Evolutionary conservation across 2,113 vertebrate genomes (phyloP).

Genomic region (Sciurus niger): DNA sequence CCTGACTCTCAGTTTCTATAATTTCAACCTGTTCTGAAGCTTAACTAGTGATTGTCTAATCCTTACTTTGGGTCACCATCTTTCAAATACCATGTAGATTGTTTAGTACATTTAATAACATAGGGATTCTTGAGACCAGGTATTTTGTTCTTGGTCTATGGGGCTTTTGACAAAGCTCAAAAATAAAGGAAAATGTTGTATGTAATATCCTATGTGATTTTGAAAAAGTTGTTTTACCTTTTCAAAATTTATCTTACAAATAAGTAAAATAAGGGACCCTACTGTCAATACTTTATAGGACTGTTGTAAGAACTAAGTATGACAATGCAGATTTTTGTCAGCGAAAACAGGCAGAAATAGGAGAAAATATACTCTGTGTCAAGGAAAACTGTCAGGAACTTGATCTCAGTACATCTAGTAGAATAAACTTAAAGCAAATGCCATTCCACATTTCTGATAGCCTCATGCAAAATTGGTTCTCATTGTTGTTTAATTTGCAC

Average conservation of each 20-base stretch:
- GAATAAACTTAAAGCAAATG: neutral
- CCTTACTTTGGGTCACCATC: neutral
- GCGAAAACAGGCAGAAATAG: neutral
- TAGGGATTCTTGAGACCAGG: neutral
- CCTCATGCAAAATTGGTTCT: neutral
- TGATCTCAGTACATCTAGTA: neutral
- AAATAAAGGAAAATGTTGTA: neutral
- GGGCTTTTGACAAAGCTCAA: neutral
- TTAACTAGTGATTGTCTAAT: neutral
- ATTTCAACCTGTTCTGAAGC: neutral
- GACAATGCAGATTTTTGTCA: neutral
- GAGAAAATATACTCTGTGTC: neutral
- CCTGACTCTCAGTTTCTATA: neutral
- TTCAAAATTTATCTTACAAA: neutral
- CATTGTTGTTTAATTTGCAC: neutral
- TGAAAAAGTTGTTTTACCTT: neutral
- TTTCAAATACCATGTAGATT: neutral
- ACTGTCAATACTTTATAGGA: neutral
- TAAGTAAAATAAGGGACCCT: neutral
- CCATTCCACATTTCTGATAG: neutral
- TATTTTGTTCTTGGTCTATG: neutral
- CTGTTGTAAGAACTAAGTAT: neutral
- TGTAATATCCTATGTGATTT: neutral
- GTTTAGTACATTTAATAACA: neutral
- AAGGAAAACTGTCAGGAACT: neutral